These are phyloP conservation scores for Diorhabda carinulata DNA, from an alignment of 1,140 invertebrate genomes.

Conservation along the genomic window DNA sequence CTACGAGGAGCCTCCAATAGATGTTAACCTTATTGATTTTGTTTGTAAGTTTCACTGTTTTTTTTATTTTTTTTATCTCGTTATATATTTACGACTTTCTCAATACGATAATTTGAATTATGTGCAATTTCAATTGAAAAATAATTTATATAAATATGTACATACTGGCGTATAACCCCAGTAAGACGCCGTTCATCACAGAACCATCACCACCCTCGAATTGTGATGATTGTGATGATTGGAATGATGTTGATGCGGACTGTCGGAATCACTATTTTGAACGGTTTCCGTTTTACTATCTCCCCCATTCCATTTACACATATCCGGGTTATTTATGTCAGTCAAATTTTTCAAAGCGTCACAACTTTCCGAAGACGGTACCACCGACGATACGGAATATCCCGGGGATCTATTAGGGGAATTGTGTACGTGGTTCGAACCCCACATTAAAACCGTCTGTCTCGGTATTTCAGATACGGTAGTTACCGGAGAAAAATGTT, in stretches of 20 bases:
- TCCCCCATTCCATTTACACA: slow-evolving; percentile 45
- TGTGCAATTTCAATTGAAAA: slow-evolving; percentile 25
- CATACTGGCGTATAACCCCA: slow-evolving; percentile 35
- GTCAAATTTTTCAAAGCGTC: slow-evolving; percentile 59
- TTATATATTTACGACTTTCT: neutral
- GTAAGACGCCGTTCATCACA: slow-evolving; percentile 43
- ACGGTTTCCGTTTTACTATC: slow-evolving; percentile 34
- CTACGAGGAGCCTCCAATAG: too few species aligned
- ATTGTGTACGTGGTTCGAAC: slow-evolving; percentile 49
- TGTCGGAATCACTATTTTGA: slow-evolving; percentile 39
- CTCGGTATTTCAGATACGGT: slow-evolving; percentile 54
- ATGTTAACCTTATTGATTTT: too few species aligned
- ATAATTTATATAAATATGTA: slow-evolving; percentile 31
- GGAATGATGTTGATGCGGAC: slow-evolving; percentile 43
- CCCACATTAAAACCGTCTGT: slow-evolving; percentile 87
- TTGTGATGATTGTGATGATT: slow-evolving; percentile 47
- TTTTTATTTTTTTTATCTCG: too few species aligned
- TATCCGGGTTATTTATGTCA: slow-evolving; percentile 52
- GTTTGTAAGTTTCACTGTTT: too few species aligned
- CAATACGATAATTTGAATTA: slow-evolving; percentile 24
- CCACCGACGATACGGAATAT: slow-evolving; percentile 40
- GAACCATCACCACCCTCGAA: slow-evolving; percentile 47
- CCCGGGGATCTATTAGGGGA: slow-evolving; percentile 51
- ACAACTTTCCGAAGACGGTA: slow-evolving; percentile 35
- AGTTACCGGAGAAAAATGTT: slow-evolving; percentile 49